Evolutionary conservation across 2,113 vertebrate species (phyloP), one percentile per base, ranked within the genome.

Genomic region (Odontesthes bonariensis): DNA sequence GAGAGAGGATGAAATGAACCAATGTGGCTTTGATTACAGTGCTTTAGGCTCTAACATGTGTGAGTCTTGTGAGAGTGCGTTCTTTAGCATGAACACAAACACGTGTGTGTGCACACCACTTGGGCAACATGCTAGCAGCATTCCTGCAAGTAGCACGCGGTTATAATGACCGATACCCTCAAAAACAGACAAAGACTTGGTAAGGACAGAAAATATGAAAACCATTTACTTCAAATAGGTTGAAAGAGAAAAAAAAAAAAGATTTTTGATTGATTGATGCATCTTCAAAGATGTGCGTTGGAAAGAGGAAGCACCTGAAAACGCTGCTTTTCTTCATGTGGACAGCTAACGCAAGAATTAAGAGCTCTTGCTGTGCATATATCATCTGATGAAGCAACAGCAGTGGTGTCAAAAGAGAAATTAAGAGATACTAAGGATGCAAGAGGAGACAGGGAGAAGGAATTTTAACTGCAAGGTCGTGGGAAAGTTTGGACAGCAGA

Each of bases 21-120:
- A 85, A 73, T 81, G 72, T 88, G 90, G 79, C 44, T 89, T 82
- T 17, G 35, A 88, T 93, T 88, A 84, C 22, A 54, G 47, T 14
- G 67, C 46, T 55, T 35, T 35, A 65, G 53, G 63, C 31, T 67
- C 14, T 56, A 23, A 8, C 19, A 13, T 70, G 16, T 64, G 31
- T 54, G 59, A 31, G 22, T n/a, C 27, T 51, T 14, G 13, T 56
- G 53, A 56, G 40, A 56, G 52, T 56, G 27, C 66, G 58, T 54
- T 42, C 62, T 56, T 69, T 66, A 72, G 70, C 62, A 46, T 61
- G 72, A 75, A 56, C 23, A 46, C 33, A 53, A 70, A 75, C 31
- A 19, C 57, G 60, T 61, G 46, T 68, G 46, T 68, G 65, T 16
- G 60, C 22, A 7, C 14, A 46, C 42, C 27, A n/a, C 40, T 71